These are phyloP conservation scores for Bedellia somnulentella DNA, from an alignment of 2,888 invertebrate species.

Conservation along the genomic window DNA sequence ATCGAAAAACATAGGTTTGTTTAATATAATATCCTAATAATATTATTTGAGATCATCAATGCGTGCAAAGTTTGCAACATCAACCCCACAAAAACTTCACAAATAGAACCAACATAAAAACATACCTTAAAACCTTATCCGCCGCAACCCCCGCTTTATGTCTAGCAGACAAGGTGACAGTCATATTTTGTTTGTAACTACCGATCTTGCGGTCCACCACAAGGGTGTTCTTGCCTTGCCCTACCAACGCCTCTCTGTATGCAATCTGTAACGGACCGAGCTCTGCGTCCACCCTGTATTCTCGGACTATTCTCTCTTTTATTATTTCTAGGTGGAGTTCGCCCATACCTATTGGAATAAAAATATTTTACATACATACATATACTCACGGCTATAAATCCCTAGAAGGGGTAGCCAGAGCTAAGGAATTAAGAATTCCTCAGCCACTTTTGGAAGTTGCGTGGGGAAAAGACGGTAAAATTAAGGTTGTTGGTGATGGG, in stretches of 20 bases:
- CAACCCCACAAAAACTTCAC: too few species aligned
- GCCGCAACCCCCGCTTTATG: conserved; percentile 38
- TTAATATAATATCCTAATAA: too few species aligned
- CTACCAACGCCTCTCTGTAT: conserved; percentile 76
- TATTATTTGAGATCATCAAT: too few species aligned
- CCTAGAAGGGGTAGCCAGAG: too few species aligned
- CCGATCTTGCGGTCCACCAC: conserved; percentile 67
- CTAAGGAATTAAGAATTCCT: too few species aligned
- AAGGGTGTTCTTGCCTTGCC: conserved; percentile 37
- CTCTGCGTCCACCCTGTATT: conserved; percentile 90
- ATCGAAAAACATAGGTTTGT: too few species aligned
- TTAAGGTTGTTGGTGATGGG: too few species aligned
- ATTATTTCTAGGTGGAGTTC: conserved; percentile 95
- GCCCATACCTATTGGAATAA: conserved; percentile 80
- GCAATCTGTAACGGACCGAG: conserved; percentile 91
- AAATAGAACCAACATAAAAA: too few species aligned
- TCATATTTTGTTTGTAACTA: conserved; percentile 60
- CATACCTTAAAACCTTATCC: conserved; percentile 51
- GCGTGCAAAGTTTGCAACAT: too few species aligned
- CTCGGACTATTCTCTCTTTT: conserved; percentile 81
- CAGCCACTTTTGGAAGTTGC: too few species aligned
- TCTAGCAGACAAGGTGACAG: conserved; percentile 64
- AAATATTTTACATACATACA: background rate
- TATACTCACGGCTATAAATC: too few species aligned
- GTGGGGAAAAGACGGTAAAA: too few species aligned